Conservation (phyloP, 2,888 invertebrate genomes). For the Agapetus fuscipes region DNA sequence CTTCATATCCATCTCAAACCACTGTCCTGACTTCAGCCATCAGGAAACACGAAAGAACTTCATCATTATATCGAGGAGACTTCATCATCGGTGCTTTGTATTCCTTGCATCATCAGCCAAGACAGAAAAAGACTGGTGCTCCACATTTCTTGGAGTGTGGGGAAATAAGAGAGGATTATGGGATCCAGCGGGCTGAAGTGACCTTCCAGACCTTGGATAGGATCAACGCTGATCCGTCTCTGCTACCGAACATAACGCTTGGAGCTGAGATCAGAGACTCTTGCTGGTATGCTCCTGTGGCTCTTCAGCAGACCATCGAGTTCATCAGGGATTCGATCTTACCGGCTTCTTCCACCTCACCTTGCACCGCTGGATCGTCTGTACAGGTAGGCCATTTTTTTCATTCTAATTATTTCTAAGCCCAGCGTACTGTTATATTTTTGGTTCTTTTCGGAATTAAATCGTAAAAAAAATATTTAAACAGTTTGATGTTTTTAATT, state of each 20-base stretch:
- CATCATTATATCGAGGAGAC: constrained; percentile 31
- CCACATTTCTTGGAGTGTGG: constrained; percentile 21
- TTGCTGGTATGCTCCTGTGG: constrained; percentile 74
- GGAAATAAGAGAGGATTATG: constrained; percentile 60
- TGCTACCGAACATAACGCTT: constrained; percentile 44
- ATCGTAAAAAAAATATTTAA: too few relatives aligned
- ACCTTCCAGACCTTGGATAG: constrained; percentile 51
- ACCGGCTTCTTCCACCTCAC: constrained; percentile 26
- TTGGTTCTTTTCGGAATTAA: constrained; percentile 1
- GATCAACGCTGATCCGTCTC: constrained; percentile 49
- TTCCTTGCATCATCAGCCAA: constrained; percentile 46
- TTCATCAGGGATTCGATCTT: constrained; percentile 60
- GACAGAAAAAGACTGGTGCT: constrained; percentile 19
- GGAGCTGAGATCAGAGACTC: constrained; percentile 70
- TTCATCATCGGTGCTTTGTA: constrained; percentile 49
- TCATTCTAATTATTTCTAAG: not conserved
- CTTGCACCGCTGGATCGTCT: constrained; percentile 12
- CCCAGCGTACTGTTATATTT: not conserved
- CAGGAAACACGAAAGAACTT: constrained; percentile 9
- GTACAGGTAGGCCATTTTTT: constrained; percentile 9
- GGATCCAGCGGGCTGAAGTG: constrained; percentile 62
- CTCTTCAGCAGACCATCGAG: constrained; percentile 67
- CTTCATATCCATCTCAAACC: not conserved
- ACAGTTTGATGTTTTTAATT: too few relatives aligned
- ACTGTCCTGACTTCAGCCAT: too few relatives aligned